phyloP scores from a whole-genome alignment of 2,113 vertebrate genomes.

The Eleginops maclovinus region DNA sequence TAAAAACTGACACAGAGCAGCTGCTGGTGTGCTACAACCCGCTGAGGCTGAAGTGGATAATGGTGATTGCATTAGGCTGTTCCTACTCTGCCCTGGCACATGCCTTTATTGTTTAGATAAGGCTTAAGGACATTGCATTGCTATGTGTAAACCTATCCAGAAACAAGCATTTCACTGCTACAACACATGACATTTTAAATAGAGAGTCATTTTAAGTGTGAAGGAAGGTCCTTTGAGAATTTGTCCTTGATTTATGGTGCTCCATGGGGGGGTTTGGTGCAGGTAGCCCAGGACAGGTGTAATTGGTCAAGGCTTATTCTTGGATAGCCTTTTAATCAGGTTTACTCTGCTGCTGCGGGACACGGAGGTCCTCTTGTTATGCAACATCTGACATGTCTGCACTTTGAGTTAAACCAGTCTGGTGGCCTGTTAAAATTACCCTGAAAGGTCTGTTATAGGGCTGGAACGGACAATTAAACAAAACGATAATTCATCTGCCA shows the following conservation, averaged over 20 bases:
- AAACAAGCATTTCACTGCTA: neutral
- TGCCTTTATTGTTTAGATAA: constrained; percentile 11
- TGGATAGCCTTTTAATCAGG: constrained; percentile 47
- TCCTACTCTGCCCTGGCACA: constrained; percentile 4
- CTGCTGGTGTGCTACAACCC: constrained; percentile 29
- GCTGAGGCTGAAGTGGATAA: constrained; percentile 20
- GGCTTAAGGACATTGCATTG: neutral
- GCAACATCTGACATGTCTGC: neutral
- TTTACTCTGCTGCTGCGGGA: constrained; percentile 19
- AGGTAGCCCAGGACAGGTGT: constrained; percentile 45
- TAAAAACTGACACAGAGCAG: neutral
- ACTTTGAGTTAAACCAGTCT: neutral
- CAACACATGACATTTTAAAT: neutral
- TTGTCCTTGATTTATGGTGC: constrained; percentile 30
- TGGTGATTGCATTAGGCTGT: constrained; percentile 13
- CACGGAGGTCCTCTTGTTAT: neutral
- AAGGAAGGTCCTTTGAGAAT: constrained; percentile 3
- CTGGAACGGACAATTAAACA: too few relatives aligned
- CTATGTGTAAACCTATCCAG: neutral
- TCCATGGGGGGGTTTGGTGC: constrained; percentile 4
- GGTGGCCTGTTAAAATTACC: neutral
- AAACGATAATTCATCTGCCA: too few relatives aligned
- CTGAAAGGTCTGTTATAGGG: neutral
- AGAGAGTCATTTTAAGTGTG: neutral
- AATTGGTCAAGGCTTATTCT: constrained; percentile 47